Evolutionary conservation across 2,797 vertebrate species (phyloP).

Genomic region (Sparidentex hasta): DNA sequence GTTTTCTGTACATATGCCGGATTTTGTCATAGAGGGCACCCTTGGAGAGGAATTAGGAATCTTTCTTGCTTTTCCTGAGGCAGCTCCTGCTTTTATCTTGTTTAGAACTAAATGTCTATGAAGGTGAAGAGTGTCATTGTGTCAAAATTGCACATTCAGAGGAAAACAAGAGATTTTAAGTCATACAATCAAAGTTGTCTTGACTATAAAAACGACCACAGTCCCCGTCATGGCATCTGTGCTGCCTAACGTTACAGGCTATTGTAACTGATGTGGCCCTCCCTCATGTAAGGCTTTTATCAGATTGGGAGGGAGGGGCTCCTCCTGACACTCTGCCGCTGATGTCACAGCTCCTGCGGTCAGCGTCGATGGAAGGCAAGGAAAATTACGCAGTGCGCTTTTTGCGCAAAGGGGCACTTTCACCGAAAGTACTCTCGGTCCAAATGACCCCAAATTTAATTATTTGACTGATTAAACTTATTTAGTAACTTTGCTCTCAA

Average conservation of each 20-base stretch:
- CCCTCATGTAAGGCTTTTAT: slow-evolving; percentile 51
- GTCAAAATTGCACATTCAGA: neutral
- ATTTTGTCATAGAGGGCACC: neutral
- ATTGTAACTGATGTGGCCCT: slow-evolving; percentile 1
- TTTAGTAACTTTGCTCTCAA: neutral
- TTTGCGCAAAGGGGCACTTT: slow-evolving; percentile 29
- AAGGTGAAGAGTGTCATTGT: neutral
- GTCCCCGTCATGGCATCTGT: slow-evolving; percentile 12
- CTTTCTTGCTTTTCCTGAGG: neutral
- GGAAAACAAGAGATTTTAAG: neutral
- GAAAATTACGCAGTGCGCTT: slow-evolving; percentile 75
- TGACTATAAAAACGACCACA: neutral
- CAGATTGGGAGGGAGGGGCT: slow-evolving; percentile 70
- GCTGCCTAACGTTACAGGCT: neutral
- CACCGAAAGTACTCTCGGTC: neutral
- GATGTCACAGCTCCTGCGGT: slow-evolving; percentile 68
- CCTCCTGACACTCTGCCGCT: slow-evolving; percentile 59
- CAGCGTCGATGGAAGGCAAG: slow-evolving; percentile 26
- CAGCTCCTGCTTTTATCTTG: neutral
- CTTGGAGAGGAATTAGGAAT: too few species aligned
- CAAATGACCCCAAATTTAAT: neutral
- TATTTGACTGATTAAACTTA: neutral
- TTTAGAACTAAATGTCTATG: neutral
- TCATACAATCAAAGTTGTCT: neutral
- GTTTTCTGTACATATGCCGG: neutral